Evolutionary conservation across 1,140 invertebrate genomes (phyloP).

Genomic region (Drosophila pruinosa): DNA sequence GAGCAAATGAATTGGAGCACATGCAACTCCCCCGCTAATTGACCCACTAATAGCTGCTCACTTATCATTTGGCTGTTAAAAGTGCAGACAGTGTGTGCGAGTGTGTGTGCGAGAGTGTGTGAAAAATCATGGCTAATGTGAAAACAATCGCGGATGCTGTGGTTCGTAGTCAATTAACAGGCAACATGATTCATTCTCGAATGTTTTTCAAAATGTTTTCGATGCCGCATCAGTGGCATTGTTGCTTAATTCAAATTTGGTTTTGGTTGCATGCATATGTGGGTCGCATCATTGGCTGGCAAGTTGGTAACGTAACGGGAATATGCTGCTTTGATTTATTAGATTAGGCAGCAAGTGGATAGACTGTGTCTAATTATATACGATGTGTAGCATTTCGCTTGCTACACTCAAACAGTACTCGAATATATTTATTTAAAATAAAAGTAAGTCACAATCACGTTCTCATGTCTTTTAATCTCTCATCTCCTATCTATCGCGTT

Average conservation of each 20-base stretch:
- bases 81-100: not conserved
- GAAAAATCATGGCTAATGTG: slow-evolving; percentile 78
- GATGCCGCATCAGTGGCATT: slow-evolving; percentile 31
- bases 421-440: too few species aligned
- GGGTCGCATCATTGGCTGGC: slow-evolving; percentile 28
- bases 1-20: slow-evolving; percentile 58
- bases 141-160: slow-evolving; percentile 78
- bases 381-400: too few species aligned
- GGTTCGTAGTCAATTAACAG: slow-evolving; percentile 77
- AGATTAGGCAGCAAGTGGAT: not conserved
- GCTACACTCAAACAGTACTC: too few species aligned
- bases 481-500: too few species aligned
- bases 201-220: slow-evolving; percentile 58
- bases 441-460: too few species aligned
- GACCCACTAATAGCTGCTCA: slow-evolving; percentile 71
- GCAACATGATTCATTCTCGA: slow-evolving; percentile 67
- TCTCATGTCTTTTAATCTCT: too few species aligned
- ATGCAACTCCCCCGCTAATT: slow-evolving; percentile 61
- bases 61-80: slow-evolving; percentile 53
- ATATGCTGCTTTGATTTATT: not conserved
- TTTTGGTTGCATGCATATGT: slow-evolving; percentile 57
- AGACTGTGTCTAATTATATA: not conserved
- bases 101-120: slow-evolving; percentile 9
- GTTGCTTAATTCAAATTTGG: slow-evolving; percentile 39
- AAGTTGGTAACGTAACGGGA: not conserved